Conservation (phyloP, 2,888 invertebrate species). For the Ormyrus thymus region DNA sequence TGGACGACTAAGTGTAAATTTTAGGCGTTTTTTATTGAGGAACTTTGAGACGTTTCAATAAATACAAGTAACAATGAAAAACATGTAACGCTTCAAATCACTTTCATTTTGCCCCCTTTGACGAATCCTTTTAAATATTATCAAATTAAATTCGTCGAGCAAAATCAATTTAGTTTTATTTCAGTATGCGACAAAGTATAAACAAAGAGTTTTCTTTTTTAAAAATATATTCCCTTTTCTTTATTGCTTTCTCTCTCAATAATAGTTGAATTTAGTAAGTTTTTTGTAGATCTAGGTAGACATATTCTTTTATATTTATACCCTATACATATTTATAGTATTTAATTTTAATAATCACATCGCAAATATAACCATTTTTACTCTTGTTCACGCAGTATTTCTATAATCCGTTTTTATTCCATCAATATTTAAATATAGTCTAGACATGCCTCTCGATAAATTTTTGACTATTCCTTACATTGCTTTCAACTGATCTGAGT, state of each 20-base stretch:
- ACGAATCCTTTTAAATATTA: conserved; percentile 21
- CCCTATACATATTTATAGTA: conserved; percentile 50
- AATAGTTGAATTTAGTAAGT: conserved; percentile 47
- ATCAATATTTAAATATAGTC: conserved; percentile 26
- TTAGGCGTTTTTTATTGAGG: conserved; percentile 55
- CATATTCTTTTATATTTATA: conserved; percentile 26
- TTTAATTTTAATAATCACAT: conserved; percentile 43
- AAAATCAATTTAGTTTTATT: conserved; percentile 44
- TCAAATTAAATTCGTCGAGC: conserved; percentile 17
- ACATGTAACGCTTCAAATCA: conserved; percentile 43
- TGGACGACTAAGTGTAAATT: conserved; percentile 50
- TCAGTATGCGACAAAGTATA: conserved; percentile 45
- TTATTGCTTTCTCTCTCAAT: conserved; percentile 60
- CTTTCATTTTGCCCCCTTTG: conserved; percentile 36
- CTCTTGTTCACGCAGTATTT: not conserved
- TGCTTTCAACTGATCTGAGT: not conserved
- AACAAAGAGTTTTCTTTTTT: conserved; percentile 60
- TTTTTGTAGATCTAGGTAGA: conserved; percentile 37
- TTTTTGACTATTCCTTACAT: conserved; percentile 34
- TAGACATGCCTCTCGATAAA: not conserved
- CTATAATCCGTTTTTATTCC: conserved; percentile 20
- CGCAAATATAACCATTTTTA: conserved; percentile 24
- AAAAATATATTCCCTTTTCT: conserved; percentile 71
- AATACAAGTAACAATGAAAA: conserved; percentile 55
- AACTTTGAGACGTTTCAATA: conserved; percentile 54